Base-by-base conservation (phyloP, 2,797 vertebrate species). In the Spea hammondii region DNA sequence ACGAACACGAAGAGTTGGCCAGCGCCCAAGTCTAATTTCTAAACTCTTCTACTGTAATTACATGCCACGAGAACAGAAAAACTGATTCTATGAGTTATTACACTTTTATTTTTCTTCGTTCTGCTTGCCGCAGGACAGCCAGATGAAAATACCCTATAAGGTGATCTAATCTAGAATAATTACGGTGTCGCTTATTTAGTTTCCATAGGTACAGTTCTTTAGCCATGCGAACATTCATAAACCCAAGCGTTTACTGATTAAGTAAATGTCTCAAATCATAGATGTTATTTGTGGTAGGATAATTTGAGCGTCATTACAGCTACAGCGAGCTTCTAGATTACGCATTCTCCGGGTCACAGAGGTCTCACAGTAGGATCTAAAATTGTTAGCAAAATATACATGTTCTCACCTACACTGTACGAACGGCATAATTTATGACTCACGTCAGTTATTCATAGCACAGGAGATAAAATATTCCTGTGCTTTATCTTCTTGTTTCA, bases 401-500 rank as follows among this genome's bases (percentile, higher is more conserved):
- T 47, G 44, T 67, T 77, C 72, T 81, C 44, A 17, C 48, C 53
- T 59, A 47, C 10, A 71, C 9, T 14, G n/a, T 17, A 68, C 65
- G n/a, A 68, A 72, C 68, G 48, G 17, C 32, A 32, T 77, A 66
- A 68, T 67, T 77, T 65, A 57, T 76, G 73, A 65, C 51, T 76
- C 73, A 71, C 51, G 54, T 49, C 51, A 32, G 74, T 65, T 72
- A 72, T 80, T 76, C 53, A 53, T 72, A 71, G 60, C 49, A 68
- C 44, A 57, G 8, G n/a, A 72, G 72, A 72, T 77, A 72, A 77
- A 77, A 72, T n/a, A 47, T 67, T 44, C 69, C 69, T 32, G 13
- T n/a, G 45, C 59, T 80, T 80, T 80, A 80, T 80, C 78, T 81
- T 72, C 72, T 66, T 72, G 69, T 70, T 77, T 60, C 79, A 81